These are phyloP conservation scores for Minunthozetes semirufus DNA, from an alignment of 2,888 invertebrate species.

Conservation along the genomic window DNA sequence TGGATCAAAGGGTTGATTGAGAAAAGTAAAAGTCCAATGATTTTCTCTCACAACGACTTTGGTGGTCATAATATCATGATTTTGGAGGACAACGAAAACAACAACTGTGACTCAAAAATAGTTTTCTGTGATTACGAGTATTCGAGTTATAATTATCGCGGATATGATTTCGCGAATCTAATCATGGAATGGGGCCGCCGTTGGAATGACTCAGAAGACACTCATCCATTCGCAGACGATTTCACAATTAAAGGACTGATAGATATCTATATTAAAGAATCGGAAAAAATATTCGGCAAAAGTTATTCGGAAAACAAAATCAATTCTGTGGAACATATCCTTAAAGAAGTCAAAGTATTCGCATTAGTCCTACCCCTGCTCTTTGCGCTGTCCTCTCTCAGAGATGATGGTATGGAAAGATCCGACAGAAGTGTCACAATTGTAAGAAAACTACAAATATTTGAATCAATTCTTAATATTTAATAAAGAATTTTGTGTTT, in stretches of 20 bases:
- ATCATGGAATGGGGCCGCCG: background rate
- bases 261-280: background rate
- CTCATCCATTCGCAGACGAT: background rate
- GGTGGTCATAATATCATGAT: too few species aligned
- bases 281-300: background rate
- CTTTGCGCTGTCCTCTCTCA: background rate
- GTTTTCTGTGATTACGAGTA: conserved; percentile 30
- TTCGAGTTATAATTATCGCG: conserved; percentile 24
- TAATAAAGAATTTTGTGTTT: too few species aligned
- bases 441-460: too few species aligned
- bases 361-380: background rate
- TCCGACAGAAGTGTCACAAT: background rate
- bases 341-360: background rate
- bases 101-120: too few species aligned
- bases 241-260: background rate
- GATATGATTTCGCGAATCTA: conserved; percentile 9
- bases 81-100: too few species aligned
- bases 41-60: too few species aligned
- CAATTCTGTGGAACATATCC: background rate
- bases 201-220: background rate
- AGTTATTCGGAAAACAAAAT: background rate
- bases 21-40: background rate
- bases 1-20: background rate
- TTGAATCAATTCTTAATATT: too few species aligned
- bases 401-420: too few species aligned